Base-by-base conservation (phyloP, 2,113 vertebrate genomes). In the Xiphophorus hellerii region DNA sequence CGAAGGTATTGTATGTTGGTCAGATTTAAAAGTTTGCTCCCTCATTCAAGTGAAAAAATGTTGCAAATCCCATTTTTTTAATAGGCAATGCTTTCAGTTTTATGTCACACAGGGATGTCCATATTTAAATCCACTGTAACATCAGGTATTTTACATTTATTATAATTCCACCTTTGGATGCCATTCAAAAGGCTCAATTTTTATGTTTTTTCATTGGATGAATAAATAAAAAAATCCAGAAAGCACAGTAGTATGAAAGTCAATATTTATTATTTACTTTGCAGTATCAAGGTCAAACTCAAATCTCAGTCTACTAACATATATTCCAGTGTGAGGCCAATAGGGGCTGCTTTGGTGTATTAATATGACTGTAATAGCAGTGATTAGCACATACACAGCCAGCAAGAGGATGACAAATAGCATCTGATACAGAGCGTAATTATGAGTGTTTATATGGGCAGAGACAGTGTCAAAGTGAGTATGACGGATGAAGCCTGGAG, bases 381-480 rank as follows among this genome's bases (percentile, higher is more conserved):
- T 90, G 89, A 90, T 91, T 90, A 92, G 87, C 67, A 77, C 39
- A 79, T 80, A 84, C 22, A 60, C 79, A 88, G 69, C 51, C 82
- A 48, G 25, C 5, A 48, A 48, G 75, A 83, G 70, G 82, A 87
- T 87, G 91, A 91, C 90, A 90, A 92, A 91, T 91, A 80, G 85
- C 88, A 85, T 48, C 73, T 77, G 84, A 81, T 88, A 87, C 84
- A 75, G 77, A 88, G 74, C 77, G 20, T 84, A 81, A 90, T 90
- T 87, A 80, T 82, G 62, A 83, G 80, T 71, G 27, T 84, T 88
- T 76, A 70, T 76, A 84, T 70, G 84, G 83, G 78, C 82, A 87
- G 72, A 88, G 84, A 89, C 87, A 82, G 85, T 83, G 89, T 84
- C 85, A 90, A 84, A 51, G 54, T 70, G 88, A 88, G 65, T 68